These are phyloP conservation scores for Dendrolimus houi DNA, from an alignment of 2,888 invertebrate genomes.

Conservation along the genomic window DNA sequence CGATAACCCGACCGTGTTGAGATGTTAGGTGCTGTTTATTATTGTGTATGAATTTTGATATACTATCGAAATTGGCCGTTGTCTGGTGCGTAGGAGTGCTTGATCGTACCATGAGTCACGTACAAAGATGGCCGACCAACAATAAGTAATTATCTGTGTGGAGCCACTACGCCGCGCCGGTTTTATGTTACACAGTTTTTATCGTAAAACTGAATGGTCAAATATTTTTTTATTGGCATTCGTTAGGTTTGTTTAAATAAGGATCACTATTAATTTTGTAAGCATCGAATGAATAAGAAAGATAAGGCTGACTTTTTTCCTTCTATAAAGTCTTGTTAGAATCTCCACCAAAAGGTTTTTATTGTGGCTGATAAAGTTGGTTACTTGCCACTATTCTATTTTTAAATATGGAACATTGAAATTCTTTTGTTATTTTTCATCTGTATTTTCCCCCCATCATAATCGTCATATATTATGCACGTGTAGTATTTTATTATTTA, in stretches of 20 bases:
- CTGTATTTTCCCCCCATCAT: no score
- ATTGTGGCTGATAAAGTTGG: no score
- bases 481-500: no score
- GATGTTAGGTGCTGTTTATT: constrained; percentile 10
- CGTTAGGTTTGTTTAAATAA: not conserved
- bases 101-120: constrained; percentile 32
- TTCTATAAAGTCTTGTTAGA: no score
- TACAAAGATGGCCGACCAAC: constrained; percentile 51
- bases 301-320: no score
- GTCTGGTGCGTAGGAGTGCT: constrained; percentile 51
- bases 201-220: not conserved
- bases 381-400: no score
- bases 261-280: no score
- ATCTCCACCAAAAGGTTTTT: no score
- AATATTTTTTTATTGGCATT: not conserved
- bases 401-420: no score
- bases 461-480: no score
- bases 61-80: constrained; percentile 31
- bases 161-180: not conserved
- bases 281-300: no score
- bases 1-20: constrained; percentile 20
- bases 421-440: no score
- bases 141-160: constrained; percentile 50
- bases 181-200: constrained; percentile 1
- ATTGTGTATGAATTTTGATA: constrained; percentile 42